phyloP scores from a whole-genome alignment of 2,797 vertebrate species.

The Lophius americanus region DNA sequence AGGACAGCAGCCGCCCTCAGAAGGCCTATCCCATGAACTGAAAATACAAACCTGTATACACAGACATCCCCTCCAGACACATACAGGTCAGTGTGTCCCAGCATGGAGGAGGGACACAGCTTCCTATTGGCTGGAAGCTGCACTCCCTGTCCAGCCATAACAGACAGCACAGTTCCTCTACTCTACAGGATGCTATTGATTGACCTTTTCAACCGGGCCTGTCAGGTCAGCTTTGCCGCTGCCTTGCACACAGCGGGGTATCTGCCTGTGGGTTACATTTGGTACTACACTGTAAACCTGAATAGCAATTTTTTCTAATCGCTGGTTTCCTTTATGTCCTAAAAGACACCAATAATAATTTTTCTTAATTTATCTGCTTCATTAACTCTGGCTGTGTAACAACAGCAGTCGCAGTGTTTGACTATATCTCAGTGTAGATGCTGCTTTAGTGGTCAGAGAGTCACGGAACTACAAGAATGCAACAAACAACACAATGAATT shows the following conservation, averaged over 20 bases:
- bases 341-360: too few relatives aligned
- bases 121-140: slow-evolving; percentile 60
- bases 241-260: neutral
- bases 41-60: slow-evolving; percentile 46
- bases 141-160: slow-evolving; percentile 57
- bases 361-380: slow-evolving; percentile 38
- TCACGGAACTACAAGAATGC: neutral
- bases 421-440: neutral
- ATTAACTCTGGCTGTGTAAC: slow-evolving; percentile 37
- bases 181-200: slow-evolving; percentile 44
- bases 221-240: slow-evolving; percentile 32
- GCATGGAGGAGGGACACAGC: slow-evolving; percentile 30
- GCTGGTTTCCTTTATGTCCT: slow-evolving; percentile 22
- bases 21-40: slow-evolving; percentile 22
- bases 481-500: too few relatives aligned
- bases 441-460: neutral
- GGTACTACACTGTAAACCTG: neutral
- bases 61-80: slow-evolving; percentile 58
- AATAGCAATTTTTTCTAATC: slow-evolving; percentile 16
- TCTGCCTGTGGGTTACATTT: neutral
- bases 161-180: slow-evolving; percentile 40
- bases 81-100: slow-evolving; percentile 31
- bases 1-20: slow-evolving; percentile 17
- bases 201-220: slow-evolving; percentile 40
- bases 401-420: slow-evolving; percentile 10